Evolutionary conservation across 2,113 vertebrate species (phyloP).

Genomic region (Onychostoma macrolepis): DNA sequence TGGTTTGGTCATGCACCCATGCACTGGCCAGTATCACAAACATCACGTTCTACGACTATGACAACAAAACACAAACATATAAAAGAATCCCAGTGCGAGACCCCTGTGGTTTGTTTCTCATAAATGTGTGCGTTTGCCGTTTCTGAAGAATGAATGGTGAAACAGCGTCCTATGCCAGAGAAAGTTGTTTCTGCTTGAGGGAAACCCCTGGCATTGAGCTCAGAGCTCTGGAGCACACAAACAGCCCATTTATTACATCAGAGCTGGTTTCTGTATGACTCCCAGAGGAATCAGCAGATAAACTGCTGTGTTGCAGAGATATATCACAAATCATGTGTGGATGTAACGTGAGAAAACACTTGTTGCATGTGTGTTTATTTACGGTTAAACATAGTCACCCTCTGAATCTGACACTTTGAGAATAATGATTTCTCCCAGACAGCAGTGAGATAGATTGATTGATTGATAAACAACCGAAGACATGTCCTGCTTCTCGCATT

Average conservation of each 20-base stretch:
- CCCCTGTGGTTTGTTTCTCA: neutral
- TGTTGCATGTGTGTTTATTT: neutral
- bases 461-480: neutral
- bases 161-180: slow-evolving; percentile 24
- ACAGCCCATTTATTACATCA: slow-evolving; percentile 33
- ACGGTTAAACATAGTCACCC: neutral
- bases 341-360: slow-evolving; percentile 11
- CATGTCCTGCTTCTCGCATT: neutral
- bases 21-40: neutral
- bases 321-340: slow-evolving; percentile 22
- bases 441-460: slow-evolving; percentile 2
- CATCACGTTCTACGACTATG: neutral
- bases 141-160: neutral
- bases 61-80: slow-evolving; percentile 26
- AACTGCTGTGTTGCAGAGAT: slow-evolving; percentile 25
- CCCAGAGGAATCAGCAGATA: slow-evolving; percentile 26
- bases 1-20: neutral
- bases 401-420: neutral
- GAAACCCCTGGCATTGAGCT: slow-evolving; percentile 33
- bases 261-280: slow-evolving; percentile 10
- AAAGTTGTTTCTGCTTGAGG: slow-evolving; percentile 25
- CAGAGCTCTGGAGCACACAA: slow-evolving; percentile 30
- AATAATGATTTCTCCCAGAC: neutral
- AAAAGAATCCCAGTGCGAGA: neutral
- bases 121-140: slow-evolving; percentile 3